phyloP scores from a whole-genome alignment of 2,113 vertebrate genomes.

The Gobio gobio region DNA sequence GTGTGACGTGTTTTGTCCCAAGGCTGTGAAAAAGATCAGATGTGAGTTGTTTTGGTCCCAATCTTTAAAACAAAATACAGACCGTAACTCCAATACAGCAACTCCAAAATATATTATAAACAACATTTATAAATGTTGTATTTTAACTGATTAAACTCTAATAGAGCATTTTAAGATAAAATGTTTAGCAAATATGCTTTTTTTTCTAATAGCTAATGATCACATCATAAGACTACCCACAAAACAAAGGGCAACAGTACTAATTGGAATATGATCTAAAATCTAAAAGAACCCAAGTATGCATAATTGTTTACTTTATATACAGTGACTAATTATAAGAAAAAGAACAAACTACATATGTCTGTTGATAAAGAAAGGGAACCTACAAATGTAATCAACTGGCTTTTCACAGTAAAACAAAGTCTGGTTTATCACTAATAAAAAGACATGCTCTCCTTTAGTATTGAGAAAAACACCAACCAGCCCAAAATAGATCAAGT shows the following conservation, averaged over 20 bases:
- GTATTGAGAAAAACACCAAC: background rate
- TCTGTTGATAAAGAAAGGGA: background rate
- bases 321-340: background rate
- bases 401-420: slow-evolving; percentile 2
- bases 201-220: background rate
- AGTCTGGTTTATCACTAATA: background rate
- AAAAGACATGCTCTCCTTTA: background rate
- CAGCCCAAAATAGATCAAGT: background rate
- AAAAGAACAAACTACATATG: background rate
- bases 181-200: background rate
- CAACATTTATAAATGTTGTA: background rate
- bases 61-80: background rate
- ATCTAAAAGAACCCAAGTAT: background rate
- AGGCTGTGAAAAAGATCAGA: slow-evolving; percentile 67
- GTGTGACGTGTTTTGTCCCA: slow-evolving; percentile 88
- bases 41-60: background rate
- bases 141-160: too few species aligned
- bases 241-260: too few species aligned
- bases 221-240: too few species aligned
- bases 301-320: background rate
- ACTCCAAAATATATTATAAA: too few species aligned
- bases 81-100: too few species aligned
- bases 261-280: too few species aligned
- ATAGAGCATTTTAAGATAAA: background rate
- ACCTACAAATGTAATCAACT: background rate